A percentile compares a stretch with the other conserved stretches of the same genome.
Conservation (phyloP, 1,140 invertebrate genomes). For the Drosophila setifemur region DNA sequence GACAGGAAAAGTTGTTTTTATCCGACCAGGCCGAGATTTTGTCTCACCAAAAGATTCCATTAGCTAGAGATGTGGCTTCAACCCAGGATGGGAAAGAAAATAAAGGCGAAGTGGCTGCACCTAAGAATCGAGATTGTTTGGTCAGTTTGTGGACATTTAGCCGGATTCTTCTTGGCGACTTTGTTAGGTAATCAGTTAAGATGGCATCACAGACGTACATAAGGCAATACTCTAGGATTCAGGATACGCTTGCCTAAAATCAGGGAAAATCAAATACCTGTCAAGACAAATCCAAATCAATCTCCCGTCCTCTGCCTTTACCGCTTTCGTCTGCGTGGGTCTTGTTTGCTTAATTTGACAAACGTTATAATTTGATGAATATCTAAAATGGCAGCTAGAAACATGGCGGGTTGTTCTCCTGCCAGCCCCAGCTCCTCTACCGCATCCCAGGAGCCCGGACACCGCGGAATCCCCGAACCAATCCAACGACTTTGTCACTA, state of each 20-base stretch:
- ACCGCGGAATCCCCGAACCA: conserved; percentile 4
- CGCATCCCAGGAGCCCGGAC: neutral
- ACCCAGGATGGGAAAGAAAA: too few relatives aligned
- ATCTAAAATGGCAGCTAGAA: conserved; percentile 68
- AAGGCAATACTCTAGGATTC: conserved; percentile 7
- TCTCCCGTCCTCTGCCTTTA: conserved; percentile 32
- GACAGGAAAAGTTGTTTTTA: conserved; percentile 11
- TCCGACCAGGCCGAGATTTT: conserved; percentile 2
- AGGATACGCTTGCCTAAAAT: conserved; percentile 24
- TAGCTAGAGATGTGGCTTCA: conserved; percentile 8
- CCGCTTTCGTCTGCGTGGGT: conserved; percentile 25
- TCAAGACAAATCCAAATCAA: conserved; percentile 66
- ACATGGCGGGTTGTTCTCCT: conserved; percentile 38
- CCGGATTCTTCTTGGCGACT: conserved; percentile 34
- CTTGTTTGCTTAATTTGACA: conserved; percentile 80
- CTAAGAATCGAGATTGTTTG: conserved; percentile 19
- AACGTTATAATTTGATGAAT: conserved; percentile 79
- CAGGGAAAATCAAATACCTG: conserved; percentile 50
- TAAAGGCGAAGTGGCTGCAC: conserved; percentile 10
- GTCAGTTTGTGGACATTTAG: conserved; percentile 47
- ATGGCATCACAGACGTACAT: conserved; percentile 15
- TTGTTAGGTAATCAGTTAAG: conserved; percentile 46
- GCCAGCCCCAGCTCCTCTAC: neutral
- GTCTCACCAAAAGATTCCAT: conserved; percentile 34
- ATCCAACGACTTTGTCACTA: conserved; percentile 62